Percentiles rank a stretch among this genome's conserved stretches.
Conservation (phyloP, 2,888 invertebrate genomes). For the Aporophyla nigra region DNA sequence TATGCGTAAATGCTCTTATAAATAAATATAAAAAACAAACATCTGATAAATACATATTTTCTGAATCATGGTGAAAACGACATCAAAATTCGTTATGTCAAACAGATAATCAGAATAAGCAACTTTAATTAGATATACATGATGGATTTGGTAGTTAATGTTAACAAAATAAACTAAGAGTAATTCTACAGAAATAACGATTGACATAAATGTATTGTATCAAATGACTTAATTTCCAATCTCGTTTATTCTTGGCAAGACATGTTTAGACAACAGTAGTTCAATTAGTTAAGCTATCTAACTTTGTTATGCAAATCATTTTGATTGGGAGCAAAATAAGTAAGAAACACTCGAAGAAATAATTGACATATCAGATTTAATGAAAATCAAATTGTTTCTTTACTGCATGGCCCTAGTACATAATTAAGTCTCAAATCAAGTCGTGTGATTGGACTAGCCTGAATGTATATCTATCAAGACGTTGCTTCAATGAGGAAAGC, state of each 20-base stretch:
- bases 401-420: not conserved
- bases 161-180: not conserved
- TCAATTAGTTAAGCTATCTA: not conserved
- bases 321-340: not conserved
- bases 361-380: not conserved
- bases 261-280: not conserved
- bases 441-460: too few species aligned
- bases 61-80: too few species aligned
- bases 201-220: not conserved
- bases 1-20: too few species aligned
- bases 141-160: not conserved
- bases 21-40: too few species aligned
- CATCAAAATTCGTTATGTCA: too few species aligned
- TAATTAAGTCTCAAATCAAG: too few species aligned
- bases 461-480: too few species aligned
- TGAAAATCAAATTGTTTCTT: not conserved
- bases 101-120: too few species aligned
- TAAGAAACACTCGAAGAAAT: too few species aligned
- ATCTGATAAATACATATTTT: too few species aligned
- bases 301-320: not conserved
- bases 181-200: not conserved
- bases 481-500: too few species aligned
- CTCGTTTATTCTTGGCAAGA: not conserved
- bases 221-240: slow-evolving; percentile 1
- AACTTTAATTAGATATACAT: too few species aligned